Evolutionary conservation across 2,888 invertebrate genomes (phyloP).

Genomic region (Parnassius apollo): DNA sequence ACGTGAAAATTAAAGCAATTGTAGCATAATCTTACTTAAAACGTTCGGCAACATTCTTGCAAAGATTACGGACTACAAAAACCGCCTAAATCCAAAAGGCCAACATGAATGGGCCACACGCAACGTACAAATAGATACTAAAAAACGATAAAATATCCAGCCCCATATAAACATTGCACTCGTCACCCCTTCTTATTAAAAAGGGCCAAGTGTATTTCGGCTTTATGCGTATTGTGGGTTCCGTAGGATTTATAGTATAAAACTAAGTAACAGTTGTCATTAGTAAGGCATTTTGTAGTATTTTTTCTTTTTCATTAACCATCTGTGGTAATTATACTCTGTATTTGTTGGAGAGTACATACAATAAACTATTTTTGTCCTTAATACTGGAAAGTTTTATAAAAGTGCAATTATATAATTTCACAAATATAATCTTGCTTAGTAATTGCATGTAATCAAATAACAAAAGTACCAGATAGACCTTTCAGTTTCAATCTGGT

Average conservation of each 20-base stretch:
- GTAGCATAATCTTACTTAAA: conserved; percentile 28
- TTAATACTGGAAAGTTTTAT: no score
- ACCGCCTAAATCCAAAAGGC: conserved; percentile 42
- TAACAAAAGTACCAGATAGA: no score
- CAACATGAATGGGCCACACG: conserved; percentile 55
- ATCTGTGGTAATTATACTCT: no score
- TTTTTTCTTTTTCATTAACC: no score
- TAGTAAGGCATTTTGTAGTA: no score
- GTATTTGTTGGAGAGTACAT: no score
- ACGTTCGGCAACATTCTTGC: conserved; percentile 41
- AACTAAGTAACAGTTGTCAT: no score
- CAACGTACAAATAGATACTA: conserved; percentile 39
- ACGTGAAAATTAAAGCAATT: conserved; percentile 37
- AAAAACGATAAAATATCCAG: conserved; percentile 38
- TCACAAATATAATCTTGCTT: no score
- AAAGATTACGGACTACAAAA: conserved; percentile 43
- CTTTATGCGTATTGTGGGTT: neutral
- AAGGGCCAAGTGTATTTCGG: conserved; percentile 4
- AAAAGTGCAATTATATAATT: no score
- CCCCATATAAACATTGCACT: conserved; percentile 44
- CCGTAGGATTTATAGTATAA: neutral
- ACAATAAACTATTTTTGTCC: no score
- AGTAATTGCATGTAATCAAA: no score
- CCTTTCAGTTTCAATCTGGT: no score
- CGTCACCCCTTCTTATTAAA: conserved; percentile 58